Evolutionary conservation across 2,797 vertebrate species (phyloP).

Genomic region (Chloroceryle inda): DNA sequence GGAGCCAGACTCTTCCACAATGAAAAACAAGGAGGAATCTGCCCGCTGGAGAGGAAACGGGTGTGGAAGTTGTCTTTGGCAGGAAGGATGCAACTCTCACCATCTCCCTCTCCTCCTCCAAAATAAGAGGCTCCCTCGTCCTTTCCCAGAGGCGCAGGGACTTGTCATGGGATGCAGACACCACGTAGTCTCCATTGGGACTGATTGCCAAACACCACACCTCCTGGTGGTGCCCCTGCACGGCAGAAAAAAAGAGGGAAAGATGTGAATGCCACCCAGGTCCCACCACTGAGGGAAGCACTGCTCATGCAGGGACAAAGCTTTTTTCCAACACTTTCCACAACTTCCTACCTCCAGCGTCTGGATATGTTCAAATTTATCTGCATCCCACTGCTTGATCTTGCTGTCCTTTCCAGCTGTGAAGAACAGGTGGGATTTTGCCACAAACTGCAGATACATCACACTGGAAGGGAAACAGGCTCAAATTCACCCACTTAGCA

Average conservation of each 20-base stretch:
- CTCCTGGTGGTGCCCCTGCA: slow-evolving; percentile 93
- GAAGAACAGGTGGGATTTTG: slow-evolving; percentile 98
- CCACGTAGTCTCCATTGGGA: slow-evolving; percentile 93
- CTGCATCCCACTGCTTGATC: slow-evolving; percentile 98
- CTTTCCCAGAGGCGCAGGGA: slow-evolving; percentile 96
- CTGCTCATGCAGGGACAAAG: background rate
- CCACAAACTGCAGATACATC: slow-evolving; percentile 96
- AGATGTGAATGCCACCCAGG: background rate
- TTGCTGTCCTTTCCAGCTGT: slow-evolving; percentile 95
- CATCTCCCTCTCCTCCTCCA: slow-evolving; percentile 96
- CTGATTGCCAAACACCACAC: slow-evolving; percentile 95
- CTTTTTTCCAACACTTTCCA: background rate
- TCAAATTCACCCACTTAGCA: background rate
- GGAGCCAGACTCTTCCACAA: background rate
- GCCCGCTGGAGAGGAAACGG: background rate
- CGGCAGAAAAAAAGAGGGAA: background rate
- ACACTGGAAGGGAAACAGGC: slow-evolving; percentile 82
- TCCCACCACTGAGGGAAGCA: background rate
- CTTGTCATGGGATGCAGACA: slow-evolving; percentile 95
- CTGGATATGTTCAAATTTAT: slow-evolving; percentile 95
- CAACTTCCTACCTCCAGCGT: slow-evolving; percentile 90
- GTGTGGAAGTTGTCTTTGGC: background rate
- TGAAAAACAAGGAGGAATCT: background rate
- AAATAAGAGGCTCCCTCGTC: slow-evolving; percentile 92
- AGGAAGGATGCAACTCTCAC: slow-evolving; percentile 79